Conservation (phyloP, 2,888 invertebrate species). For the Drosophila phalerata region DNA sequence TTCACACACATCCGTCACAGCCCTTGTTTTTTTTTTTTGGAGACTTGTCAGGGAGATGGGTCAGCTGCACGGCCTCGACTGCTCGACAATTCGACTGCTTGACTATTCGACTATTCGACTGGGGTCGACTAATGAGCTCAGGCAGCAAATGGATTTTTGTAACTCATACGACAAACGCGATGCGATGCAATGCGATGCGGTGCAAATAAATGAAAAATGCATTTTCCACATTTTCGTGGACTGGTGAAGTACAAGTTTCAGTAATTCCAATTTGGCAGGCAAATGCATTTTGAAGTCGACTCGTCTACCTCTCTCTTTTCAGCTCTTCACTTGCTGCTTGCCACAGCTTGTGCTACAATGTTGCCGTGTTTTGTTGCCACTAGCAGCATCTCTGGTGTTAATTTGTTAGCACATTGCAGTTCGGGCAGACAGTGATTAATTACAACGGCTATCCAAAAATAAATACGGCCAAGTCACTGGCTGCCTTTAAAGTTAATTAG, state of each 20-base stretch:
- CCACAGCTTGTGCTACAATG: conserved; percentile 57
- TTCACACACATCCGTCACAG: conserved; percentile 60
- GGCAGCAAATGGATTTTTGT: conserved; percentile 77
- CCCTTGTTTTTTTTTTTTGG: conserved; percentile 5
- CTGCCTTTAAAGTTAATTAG: conserved; percentile 76
- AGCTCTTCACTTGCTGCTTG: not conserved
- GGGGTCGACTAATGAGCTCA: conserved; percentile 68
- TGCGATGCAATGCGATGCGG: conserved; percentile 39
- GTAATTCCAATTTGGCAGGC: conserved; percentile 68
- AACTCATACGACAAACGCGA: conserved; percentile 66
- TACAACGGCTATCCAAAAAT: conserved; percentile 60
- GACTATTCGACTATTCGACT: not conserved
- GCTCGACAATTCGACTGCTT: not conserved
- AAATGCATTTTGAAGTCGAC: conserved; percentile 65
- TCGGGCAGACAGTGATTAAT: conserved; percentile 77
- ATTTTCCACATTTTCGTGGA: conserved; percentile 56
- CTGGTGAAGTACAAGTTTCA: conserved; percentile 25
- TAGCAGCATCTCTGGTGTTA: conserved; percentile 63
- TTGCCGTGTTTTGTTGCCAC: conserved; percentile 76
- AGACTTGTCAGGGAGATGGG: conserved; percentile 26
- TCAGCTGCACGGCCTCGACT: conserved; percentile 34
- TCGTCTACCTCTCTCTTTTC: conserved; percentile 4
- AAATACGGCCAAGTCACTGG: conserved; percentile 48
- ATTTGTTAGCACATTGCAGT: conserved; percentile 77
- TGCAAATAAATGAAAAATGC: conserved; percentile 68